Evolutionary conservation across 2,113 vertebrate genomes (phyloP).

Genomic region (Typhlomys cinereus): DNA sequence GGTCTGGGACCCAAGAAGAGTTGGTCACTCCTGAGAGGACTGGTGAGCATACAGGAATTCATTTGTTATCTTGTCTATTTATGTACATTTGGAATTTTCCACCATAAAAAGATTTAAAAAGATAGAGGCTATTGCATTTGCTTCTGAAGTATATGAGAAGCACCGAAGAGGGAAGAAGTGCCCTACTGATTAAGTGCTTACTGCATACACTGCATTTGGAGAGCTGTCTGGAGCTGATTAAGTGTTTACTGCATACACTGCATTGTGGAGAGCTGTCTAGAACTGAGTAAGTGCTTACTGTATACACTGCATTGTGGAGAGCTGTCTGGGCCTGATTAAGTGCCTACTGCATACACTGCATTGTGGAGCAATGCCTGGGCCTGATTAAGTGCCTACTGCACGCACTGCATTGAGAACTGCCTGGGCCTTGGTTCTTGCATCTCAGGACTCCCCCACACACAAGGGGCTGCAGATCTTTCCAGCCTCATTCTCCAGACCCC

Average conservation of each 20-base stretch:
- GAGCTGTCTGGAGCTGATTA: not conserved
- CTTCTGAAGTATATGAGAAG: not conserved
- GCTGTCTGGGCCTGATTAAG: too few species aligned
- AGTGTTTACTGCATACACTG: not conserved
- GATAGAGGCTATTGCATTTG: too few species aligned
- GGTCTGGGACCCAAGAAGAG: not conserved
- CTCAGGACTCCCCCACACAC: not conserved
- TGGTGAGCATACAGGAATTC: not conserved
- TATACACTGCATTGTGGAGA: not conserved
- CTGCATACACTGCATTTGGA: not conserved
- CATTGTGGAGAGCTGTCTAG: not conserved
- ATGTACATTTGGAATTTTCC: not conserved
- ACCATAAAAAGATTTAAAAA: not conserved
- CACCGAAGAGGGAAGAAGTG: not conserved
- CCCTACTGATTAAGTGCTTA: not conserved
- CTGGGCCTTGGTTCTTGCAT: not conserved
- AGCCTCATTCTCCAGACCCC: not conserved
- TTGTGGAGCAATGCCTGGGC: too few species aligned
- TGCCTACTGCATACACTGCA: too few species aligned
- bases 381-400: too few species aligned
- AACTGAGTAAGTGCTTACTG: not conserved
- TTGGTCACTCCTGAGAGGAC: not conserved
- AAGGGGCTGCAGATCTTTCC: not conserved
- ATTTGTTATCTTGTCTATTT: not conserved
- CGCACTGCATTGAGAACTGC: too few species aligned